A percentile compares a stretch with the other conserved stretches of the same genome.
Conservation (phyloP, 37 sponge, comb jelly and placozoan genomes). For the Agelas oroides region DNA sequence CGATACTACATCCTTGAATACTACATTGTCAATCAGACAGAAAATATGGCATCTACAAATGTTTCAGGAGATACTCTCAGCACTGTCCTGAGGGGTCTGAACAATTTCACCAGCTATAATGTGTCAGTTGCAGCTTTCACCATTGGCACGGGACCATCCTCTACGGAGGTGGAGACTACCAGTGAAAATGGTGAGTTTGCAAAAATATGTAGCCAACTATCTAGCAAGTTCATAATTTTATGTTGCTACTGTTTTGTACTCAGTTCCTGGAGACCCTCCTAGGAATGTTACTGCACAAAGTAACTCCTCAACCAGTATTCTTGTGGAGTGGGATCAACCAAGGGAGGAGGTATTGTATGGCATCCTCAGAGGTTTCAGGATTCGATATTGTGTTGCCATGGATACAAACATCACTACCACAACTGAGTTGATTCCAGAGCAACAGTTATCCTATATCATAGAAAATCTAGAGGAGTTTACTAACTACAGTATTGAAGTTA, state of each 20-base stretch:
- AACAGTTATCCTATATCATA: background rate
- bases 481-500: slow-evolving; percentile 14
- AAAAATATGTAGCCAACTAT: too few species aligned
- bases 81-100: background rate
- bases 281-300: background rate
- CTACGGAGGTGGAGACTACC: slow-evolving; percentile 2
- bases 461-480: background rate
- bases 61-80: background rate
- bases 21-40: background rate
- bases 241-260: too few species aligned
- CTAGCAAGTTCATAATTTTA: too few species aligned
- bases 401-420: too few species aligned
- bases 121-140: slow-evolving; percentile 32
- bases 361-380: slow-evolving; percentile 12
- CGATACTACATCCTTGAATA: slow-evolving; percentile 3
- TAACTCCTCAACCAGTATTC: slow-evolving; percentile 10
- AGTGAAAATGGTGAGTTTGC: slow-evolving; percentile 11
- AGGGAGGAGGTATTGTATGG: slow-evolving; percentile 16
- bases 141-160: background rate
- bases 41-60: background rate
- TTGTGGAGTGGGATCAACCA: slow-evolving; percentile 8
- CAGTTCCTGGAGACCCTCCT: slow-evolving; percentile 47
- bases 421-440: background rate
- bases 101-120: slow-evolving; percentile 44
- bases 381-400: slow-evolving; percentile 8